These are phyloP conservation scores for Picus viridis DNA, from an alignment of 2,797 vertebrate genomes.

Conservation along the genomic window DNA sequence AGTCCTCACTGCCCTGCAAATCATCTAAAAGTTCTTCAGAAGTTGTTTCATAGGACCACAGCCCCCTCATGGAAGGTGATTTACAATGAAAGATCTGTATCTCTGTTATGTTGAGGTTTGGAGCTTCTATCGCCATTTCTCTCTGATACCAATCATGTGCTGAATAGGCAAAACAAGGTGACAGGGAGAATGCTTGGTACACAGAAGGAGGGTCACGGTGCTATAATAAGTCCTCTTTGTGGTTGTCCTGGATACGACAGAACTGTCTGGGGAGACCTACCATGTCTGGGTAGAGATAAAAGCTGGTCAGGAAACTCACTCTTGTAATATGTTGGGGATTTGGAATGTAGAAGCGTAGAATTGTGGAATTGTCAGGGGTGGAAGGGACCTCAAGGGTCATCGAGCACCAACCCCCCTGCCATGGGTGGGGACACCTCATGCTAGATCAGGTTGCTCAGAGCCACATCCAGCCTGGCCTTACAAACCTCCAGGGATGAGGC, in stretches of 20 bases:
- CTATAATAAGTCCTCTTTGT: not conserved
- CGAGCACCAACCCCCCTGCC: too few species aligned
- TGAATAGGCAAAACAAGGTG: not conserved
- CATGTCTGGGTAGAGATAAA: not conserved
- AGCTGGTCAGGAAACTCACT: not conserved
- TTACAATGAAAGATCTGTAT: not conserved
- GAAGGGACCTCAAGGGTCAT: too few species aligned
- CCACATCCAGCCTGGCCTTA: too few species aligned
- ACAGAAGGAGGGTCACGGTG: not conserved
- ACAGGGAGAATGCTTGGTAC: not conserved
- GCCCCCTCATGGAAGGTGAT: accelerated
- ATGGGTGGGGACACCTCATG: too few species aligned
- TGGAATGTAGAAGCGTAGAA: not conserved
- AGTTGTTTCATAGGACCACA: not conserved
- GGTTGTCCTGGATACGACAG: not conserved
- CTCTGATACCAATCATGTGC: accelerated
- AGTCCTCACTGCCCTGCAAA: not conserved
- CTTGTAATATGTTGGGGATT: accelerated
- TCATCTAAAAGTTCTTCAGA: not conserved
- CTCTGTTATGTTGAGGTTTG: not conserved
- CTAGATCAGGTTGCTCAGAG: too few species aligned
- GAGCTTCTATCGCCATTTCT: not conserved
- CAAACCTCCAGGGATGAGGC: too few species aligned
- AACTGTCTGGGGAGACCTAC: not conserved
- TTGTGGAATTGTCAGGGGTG: too few species aligned